phyloP scores from a whole-genome alignment of 1,140 invertebrate genomes.

The Drosophila tani region DNA sequence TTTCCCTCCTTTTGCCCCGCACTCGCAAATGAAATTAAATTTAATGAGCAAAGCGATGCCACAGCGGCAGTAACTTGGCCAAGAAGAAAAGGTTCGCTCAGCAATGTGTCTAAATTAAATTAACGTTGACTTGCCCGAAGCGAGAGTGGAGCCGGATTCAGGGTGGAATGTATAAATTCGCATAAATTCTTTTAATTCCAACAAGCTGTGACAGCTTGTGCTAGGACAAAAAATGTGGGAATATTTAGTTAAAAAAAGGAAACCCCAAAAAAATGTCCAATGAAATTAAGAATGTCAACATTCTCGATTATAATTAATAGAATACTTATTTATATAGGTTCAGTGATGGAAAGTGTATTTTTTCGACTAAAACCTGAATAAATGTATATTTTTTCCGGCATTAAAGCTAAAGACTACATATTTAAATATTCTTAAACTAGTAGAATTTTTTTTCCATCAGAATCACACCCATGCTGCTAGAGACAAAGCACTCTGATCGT shows the following conservation, averaged over 20 bases:
- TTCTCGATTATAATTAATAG: conserved; percentile 13
- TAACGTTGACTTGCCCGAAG: conserved; percentile 31
- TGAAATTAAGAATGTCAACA: conserved; percentile 7
- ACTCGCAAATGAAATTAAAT: conserved; percentile 66
- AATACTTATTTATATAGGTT: not conserved
- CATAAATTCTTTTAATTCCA: conserved; percentile 68
- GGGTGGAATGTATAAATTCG: conserved; percentile 41
- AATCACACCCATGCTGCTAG: not conserved
- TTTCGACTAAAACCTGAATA: too few relatives aligned
- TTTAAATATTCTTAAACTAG: not conserved
- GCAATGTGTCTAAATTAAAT: conserved; percentile 76
- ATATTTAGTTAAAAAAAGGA: conserved; percentile 8
- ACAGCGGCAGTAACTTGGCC: conserved; percentile 43
- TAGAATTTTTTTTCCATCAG: not conserved
- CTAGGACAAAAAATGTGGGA: conserved; percentile 1
- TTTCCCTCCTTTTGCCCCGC: not conserved
- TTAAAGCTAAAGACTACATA: not conserved
- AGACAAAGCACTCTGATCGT: conserved; percentile 29
- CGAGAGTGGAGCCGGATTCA: not conserved
- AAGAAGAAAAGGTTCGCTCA: conserved; percentile 70
- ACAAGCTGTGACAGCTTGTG: conserved; percentile 39
- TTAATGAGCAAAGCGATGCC: conserved; percentile 63
- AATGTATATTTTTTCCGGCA: too few relatives aligned
- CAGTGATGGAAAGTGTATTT: too few relatives aligned
- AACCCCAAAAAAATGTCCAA: not conserved